These are phyloP conservation scores for Coptotermes formosanus DNA, from an alignment of 1,140 invertebrate genomes.

Conservation along the genomic window DNA sequence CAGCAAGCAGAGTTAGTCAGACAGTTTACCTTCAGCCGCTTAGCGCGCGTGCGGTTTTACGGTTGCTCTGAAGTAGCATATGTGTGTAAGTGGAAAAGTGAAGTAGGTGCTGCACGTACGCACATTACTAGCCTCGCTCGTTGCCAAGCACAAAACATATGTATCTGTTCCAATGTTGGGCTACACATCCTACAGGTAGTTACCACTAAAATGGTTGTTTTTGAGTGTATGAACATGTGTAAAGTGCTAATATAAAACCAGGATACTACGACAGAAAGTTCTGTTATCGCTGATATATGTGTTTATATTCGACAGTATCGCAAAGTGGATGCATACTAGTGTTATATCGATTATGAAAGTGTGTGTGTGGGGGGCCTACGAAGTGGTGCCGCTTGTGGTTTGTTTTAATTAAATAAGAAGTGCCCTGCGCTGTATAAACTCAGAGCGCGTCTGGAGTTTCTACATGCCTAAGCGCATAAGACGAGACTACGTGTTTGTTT, in stretches of 20 bases:
- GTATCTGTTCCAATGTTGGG: slow-evolving; percentile 33
- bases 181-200: slow-evolving; percentile 33
- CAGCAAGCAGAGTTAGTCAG: slow-evolving; percentile 40
- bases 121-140: neutral
- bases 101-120: slow-evolving; percentile 12
- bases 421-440: neutral
- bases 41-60: slow-evolving; percentile 38
- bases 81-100: slow-evolving; percentile 26
- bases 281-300: neutral
- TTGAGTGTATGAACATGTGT: neutral
- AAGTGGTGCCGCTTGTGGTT: neutral
- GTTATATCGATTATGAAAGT: neutral
- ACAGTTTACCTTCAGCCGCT: slow-evolving; percentile 47
- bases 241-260: neutral
- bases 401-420: neutral
- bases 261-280: neutral
- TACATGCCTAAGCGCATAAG: neutral
- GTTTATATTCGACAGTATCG: neutral
- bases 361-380: neutral
- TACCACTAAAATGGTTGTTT: neutral
- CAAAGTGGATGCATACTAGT: neutral
- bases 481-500: slow-evolving; percentile 4
- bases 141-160: slow-evolving; percentile 18
- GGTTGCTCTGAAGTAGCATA: neutral
- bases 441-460: neutral